Base-by-base conservation (phyloP, 2,888 invertebrate genomes). In the Argynnis bischoffii region DNA sequence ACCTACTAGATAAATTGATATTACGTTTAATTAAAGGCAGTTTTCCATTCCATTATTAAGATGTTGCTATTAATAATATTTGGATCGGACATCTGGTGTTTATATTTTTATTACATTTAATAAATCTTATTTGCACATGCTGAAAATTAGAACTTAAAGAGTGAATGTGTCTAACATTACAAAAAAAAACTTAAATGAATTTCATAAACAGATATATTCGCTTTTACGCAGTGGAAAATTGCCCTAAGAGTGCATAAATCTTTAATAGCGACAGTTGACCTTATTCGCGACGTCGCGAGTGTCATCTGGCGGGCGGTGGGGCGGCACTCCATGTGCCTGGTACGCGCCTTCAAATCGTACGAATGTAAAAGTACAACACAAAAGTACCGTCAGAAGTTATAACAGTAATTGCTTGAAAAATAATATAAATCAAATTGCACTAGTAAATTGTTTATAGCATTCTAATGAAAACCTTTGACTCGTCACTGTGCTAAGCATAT, bases 221-320 rank as follows among this genome's bases (percentile, higher is more conserved):
- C 4, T 2, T 26, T 4, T 15, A 53, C 16, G 8, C 18, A 3
- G 31, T 61, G 61, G 55, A 66, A 63, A 55, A 61, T 54, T 6
- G 41, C 55, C n/a, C 8, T 75, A 48, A 71, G 73, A 75, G 67
- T 53, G 66, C 64, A 68, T 54, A 69, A 70, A 69, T 63, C 50
- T 67, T 70, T 74, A 75, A 69, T 70, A 79, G 79, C 79, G 84
- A 86, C 85, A 86, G 82, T 84, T 90, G 90, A 89, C 91, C 91
- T 91, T 89, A 90, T 91, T 91, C 82, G 89, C 88, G 88, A 89
- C 89, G 88, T 91, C 90, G 89, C 89, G 88, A 89, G 88, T 91
- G 91, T 91, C 91, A 90, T 90, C 90, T 89, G 78, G 76, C 74
- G 75, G 84, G 79, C 74, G 78, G 75, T 74, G 72, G 88, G 92